phyloP scores from a whole-genome alignment of 2,113 vertebrate species.

The Thunnus thynnus region DNA sequence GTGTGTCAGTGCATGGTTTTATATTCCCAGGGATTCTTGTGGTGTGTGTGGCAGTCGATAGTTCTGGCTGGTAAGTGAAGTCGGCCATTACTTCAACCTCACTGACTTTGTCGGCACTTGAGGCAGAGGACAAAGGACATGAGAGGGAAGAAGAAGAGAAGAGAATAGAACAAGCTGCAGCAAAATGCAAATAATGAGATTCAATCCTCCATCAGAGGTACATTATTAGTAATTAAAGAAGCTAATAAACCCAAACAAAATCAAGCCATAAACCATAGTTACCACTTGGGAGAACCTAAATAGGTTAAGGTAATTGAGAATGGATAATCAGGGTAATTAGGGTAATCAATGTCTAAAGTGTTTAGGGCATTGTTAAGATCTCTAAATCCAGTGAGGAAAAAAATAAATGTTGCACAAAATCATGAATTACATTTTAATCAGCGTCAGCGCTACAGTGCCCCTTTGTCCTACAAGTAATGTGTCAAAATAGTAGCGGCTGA shows the following conservation, averaged over 20 bases:
- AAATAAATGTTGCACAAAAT: background rate
- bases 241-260: background rate
- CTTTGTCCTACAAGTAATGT: background rate
- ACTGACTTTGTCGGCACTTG: slow-evolving; percentile 37
- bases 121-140: slow-evolving; percentile 41
- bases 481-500: background rate
- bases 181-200: background rate
- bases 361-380: background rate
- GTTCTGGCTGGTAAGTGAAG: slow-evolving; percentile 55
- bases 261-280: slow-evolving; percentile 5
- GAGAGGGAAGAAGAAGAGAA: background rate
- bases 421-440: background rate
- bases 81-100: slow-evolving; percentile 65
- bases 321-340: slow-evolving; percentile 8
- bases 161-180: background rate
- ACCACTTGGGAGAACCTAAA: background rate
- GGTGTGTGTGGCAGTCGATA: slow-evolving; percentile 47
- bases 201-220: background rate
- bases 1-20: background rate
- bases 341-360: background rate
- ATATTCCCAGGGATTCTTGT: slow-evolving; percentile 29
- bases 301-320: background rate
- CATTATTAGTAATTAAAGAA: background rate
- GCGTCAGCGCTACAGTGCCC: background rate
- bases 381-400: background rate